A percentile compares a stretch with the other conserved stretches of the same genome.
phyloP scores from a whole-genome alignment of 2,888 invertebrate genomes.

The Trachelus tabidus region DNA sequence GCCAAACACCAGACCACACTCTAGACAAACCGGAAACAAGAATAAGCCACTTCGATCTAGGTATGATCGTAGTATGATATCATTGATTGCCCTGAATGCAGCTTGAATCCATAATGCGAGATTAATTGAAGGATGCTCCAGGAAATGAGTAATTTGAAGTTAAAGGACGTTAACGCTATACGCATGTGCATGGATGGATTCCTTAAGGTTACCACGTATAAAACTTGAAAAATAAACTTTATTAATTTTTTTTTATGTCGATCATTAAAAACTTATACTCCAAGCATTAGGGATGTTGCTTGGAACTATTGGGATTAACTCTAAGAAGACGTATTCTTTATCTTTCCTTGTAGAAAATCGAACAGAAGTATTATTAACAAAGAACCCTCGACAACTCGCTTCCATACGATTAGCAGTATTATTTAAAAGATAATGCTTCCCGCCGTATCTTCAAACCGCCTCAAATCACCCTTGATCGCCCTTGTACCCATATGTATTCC shows the following conservation, averaged over 20 bases:
- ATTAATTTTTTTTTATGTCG: not conserved
- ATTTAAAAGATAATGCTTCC: not conserved
- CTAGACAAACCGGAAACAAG: constrained; percentile 52
- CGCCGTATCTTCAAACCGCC: not conserved
- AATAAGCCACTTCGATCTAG: constrained; percentile 51
- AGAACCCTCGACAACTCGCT: not conserved
- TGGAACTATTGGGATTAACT: not conserved
- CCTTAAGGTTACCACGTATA: not conserved
- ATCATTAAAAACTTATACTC: not conserved
- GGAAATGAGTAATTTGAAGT: not conserved
- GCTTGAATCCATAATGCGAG: constrained; percentile 1
- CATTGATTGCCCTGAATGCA: not conserved
- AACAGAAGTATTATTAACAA: not conserved
- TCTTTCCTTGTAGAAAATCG: not conserved
- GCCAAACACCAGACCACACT: constrained; percentile 62
- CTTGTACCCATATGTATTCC: constrained; percentile 1
- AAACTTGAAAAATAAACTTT: not conserved
- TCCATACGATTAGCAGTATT: not conserved
- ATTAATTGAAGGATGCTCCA: constrained; percentile 4
- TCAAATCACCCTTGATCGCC: not conserved
- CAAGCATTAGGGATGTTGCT: not conserved
- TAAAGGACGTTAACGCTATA: constrained; percentile 24
- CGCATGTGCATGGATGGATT: constrained; percentile 42
- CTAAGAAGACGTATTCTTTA: not conserved
- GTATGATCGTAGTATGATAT: constrained; percentile 31